Evolutionary conservation across 2,113 vertebrate species (phyloP), one percentile per base, ranked within the genome.

Genomic region (Edolisoma coerulescens): DNA sequence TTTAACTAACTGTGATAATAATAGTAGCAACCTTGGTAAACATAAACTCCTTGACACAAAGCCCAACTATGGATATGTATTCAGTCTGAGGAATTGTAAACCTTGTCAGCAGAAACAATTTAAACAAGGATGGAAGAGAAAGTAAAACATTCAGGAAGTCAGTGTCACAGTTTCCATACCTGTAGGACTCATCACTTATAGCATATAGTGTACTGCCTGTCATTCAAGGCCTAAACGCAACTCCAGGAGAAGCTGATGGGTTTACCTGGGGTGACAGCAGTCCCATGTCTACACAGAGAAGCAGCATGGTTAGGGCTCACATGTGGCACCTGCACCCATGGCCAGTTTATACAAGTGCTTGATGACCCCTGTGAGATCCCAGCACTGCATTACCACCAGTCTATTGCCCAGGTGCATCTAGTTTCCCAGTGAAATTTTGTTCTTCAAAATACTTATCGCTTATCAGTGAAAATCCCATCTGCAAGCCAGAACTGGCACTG

Each of bases 21-120:
- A 68, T 4, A 59, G 39, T 6, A 9, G 5, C 23, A 71, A 4
- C 17, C 22, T 27, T 37, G 13, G 19, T 63, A 76, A 84, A 61
- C 3, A 12, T 21, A 39, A 68, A 33, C 41, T n/a, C 22, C 35
- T 19, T 27, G 20, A 53, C 64, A 59, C 53, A 87, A 68, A 87
- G 32, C 1, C 0, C 73, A 71, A 33, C 33, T 63, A 26, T 10
- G 10, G 10, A 2, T 23, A 41, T 0, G 13, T 14, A 41, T 9
- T 47, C 28, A 37, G 49, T 32, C 44, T 68, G 49, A 77, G 39
- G 24, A 68, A 53, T 4, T 12, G 32, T 20, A 39, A 83, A 86
- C 17, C 22, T 24, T 22, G 60, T n/a, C 41, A 80, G 13, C 21
- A 78, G 14, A 63, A 88, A n/a, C 32, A 41, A 41, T 28, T 73